Percentiles rank a stretch among this genome's conserved stretches.
These are phyloP conservation scores for Andrena minutula DNA, from an alignment of 2,888 invertebrate species.

Conservation along the genomic window DNA sequence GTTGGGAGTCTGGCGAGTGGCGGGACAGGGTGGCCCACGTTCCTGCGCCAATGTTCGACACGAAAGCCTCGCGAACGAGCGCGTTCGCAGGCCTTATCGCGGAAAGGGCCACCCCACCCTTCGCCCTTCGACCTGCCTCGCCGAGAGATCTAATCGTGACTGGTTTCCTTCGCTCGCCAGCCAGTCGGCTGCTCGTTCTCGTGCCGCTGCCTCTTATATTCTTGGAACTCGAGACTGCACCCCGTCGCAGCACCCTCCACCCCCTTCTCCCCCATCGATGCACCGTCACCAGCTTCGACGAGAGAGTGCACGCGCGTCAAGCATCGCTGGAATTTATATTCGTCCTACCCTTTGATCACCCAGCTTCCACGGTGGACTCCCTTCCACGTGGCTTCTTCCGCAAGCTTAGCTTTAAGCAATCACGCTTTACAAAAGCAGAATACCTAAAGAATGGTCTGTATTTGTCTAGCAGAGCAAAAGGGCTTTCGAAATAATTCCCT, in stretches of 20 bases:
- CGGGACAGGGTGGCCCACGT: slow-evolving; percentile 36
- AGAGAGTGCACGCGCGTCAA: not conserved
- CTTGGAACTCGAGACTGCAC: slow-evolving; percentile 48
- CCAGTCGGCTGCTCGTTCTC: slow-evolving; percentile 70
- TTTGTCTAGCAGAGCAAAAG: too few relatives aligned
- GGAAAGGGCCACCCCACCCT: slow-evolving; percentile 58
- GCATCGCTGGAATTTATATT: not conserved
- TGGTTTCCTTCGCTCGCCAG: slow-evolving; percentile 66
- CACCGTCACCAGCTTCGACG: slow-evolving; percentile 26
- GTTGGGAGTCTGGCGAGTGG: slow-evolving; percentile 2
- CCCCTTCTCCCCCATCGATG: slow-evolving; percentile 14
- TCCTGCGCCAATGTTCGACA: slow-evolving; percentile 72
- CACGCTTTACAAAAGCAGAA: too few relatives aligned
- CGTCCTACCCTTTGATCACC: not conserved
- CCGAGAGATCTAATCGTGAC: slow-evolving; percentile 73
- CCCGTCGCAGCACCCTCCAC: slow-evolving; percentile 1
- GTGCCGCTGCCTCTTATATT: slow-evolving; percentile 65
- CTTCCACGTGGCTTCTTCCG: too few relatives aligned
- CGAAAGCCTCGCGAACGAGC: slow-evolving; percentile 77
- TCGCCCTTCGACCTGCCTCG: slow-evolving; percentile 53
- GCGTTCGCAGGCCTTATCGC: slow-evolving; percentile 77
- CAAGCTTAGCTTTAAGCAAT: too few relatives aligned
- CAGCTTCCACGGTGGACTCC: too few relatives aligned
- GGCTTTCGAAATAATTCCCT: too few relatives aligned
- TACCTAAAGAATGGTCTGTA: not conserved